These are phyloP conservation scores for Heterotilapia buettikoferi DNA, from an alignment of 2,113 vertebrate genomes.

Conservation along the genomic window DNA sequence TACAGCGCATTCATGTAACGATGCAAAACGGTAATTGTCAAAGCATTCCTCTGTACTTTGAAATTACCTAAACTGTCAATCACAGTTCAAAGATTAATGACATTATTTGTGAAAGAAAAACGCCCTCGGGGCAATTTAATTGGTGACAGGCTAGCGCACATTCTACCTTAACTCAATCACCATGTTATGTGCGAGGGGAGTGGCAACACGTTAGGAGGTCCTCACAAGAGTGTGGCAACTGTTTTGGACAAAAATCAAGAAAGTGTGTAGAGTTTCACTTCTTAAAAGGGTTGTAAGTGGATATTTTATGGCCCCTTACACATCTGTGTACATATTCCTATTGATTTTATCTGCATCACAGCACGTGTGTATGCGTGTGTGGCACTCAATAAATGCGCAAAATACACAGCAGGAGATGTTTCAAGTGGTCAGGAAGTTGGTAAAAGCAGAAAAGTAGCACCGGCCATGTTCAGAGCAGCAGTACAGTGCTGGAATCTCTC, in stretches of 20 bases:
- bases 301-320: neutral
- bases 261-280: neutral
- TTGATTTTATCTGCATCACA: neutral
- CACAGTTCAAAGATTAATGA: neutral
- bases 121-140: neutral
- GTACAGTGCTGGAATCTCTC: conserved; percentile 45
- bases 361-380: neutral
- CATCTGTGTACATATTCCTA: neutral
- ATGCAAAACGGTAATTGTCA: neutral
- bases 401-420: neutral
- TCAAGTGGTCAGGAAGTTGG: neutral
- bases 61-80: neutral
- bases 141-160: neutral
- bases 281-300: neutral
- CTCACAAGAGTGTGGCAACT: neutral
- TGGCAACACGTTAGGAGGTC: neutral
- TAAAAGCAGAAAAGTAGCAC: neutral
- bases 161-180: neutral
- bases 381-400: neutral
- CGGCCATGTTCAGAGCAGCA: conserved; percentile 26
- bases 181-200: neutral
- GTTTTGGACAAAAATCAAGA: neutral
- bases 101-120: neutral
- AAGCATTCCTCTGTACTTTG: neutral
- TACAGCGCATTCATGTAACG: neutral